Conservation (phyloP, 2,888 invertebrate species). For the Xylocampa areola region DNA sequence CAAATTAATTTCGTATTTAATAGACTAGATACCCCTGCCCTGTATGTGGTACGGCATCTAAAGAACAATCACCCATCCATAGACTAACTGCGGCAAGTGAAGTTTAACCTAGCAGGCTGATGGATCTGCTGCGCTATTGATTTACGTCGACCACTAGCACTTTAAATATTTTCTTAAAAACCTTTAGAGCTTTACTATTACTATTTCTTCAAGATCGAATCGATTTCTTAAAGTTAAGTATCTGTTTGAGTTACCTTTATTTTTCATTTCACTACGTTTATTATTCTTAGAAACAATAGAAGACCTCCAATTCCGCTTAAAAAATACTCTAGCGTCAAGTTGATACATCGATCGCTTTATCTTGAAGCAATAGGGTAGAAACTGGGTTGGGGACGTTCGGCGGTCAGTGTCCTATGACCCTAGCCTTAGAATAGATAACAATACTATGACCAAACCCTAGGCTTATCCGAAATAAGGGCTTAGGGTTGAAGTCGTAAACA, state of each 20-base stretch:
- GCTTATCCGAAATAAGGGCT: conserved; percentile 13
- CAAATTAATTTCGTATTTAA: no score
- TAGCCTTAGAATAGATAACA: no score
- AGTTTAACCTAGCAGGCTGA: background rate
- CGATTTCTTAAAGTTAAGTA: no score
- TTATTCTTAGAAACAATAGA: background rate
- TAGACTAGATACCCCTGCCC: no score
- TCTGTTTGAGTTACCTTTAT: no score
- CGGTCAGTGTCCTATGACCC: conserved; percentile 2
- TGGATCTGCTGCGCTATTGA: background rate
- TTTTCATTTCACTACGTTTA: background rate
- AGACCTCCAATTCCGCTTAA: conserved; percentile 3
- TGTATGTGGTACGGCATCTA: no score
- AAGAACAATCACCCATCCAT: background rate
- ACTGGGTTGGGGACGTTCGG: background rate
- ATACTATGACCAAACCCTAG: no score
- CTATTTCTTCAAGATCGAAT: no score
- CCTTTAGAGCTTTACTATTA: no score
- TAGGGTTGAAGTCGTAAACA: conserved; percentile 14
- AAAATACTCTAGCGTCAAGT: conserved; percentile 10
- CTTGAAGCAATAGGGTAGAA: background rate
- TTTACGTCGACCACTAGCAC: no score
- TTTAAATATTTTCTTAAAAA: no score
- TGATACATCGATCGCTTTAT: conserved; percentile 14
- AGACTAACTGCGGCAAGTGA: background rate